phyloP scores from a whole-genome alignment of 92 coral and sea anemone genomes.

The Epizoanthus scotinus region DNA sequence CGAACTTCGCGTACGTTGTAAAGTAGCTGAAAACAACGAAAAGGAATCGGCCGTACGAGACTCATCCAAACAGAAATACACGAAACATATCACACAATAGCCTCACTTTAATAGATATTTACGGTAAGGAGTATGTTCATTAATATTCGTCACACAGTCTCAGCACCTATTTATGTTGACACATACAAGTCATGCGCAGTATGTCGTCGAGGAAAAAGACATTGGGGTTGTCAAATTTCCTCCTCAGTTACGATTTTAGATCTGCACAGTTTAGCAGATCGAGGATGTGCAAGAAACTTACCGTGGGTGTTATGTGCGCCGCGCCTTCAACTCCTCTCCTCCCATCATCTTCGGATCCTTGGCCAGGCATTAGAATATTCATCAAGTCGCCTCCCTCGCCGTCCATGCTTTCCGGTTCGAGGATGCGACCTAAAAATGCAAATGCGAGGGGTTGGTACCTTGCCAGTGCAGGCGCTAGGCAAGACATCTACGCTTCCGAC shows the following conservation, averaged over 20 bases:
- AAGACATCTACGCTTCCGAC: conserved; percentile 4
- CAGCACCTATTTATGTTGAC: neutral
- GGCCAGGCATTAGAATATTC: conserved; percentile 40
- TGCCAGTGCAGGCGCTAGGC: conserved; percentile 1
- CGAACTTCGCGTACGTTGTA: too few species aligned
- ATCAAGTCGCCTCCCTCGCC: conserved; percentile 43
- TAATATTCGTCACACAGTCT: neutral
- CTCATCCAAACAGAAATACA: too few species aligned
- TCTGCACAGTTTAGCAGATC: neutral
- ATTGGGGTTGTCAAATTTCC: conserved; percentile 39
- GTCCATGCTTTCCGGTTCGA: conserved; percentile 29
- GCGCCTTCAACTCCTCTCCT: conserved; percentile 32
- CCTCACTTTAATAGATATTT: too few species aligned
- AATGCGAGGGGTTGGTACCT: conserved; percentile 1
- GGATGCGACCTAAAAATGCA: conserved; percentile 29
- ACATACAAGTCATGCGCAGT: conserved; percentile 36
- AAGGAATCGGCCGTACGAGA: too few species aligned
- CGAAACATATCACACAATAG: too few species aligned
- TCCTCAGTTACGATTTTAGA: too few species aligned
- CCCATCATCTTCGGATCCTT: conserved; percentile 31
- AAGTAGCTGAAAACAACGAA: too few species aligned
- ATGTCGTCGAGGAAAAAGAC: conserved; percentile 24
- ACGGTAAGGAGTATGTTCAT: neutral
- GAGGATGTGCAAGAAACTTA: neutral
- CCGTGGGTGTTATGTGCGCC: conserved; percentile 35